Conservation (phyloP, 64 coral and sea anemone species). For the Pocillopora verrucosa region DNA sequence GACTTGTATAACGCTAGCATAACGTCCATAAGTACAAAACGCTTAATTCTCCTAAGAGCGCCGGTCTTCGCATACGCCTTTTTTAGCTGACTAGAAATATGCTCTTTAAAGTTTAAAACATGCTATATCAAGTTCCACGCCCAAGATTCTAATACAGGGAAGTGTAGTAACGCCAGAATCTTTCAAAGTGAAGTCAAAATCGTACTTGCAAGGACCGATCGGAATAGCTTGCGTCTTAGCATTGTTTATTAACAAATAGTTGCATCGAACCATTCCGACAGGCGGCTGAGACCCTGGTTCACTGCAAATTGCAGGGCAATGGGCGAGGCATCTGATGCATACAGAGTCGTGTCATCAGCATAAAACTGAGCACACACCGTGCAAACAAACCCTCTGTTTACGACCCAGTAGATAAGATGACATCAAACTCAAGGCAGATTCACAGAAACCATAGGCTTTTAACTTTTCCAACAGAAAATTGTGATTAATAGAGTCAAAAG, state of each 20-base stretch:
- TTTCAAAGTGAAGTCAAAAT: not conserved
- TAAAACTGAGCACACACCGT: conserved; percentile 5
- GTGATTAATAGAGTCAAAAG: conserved; percentile 12
- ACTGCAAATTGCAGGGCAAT: conserved; percentile 43
- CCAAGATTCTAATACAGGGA: not conserved
- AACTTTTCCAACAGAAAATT: conserved; percentile 27
- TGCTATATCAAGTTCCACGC: not conserved
- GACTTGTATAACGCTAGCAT: not conserved
- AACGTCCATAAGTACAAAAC: conserved; percentile 1
- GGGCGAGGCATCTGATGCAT: conserved; percentile 44
- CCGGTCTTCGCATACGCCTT: not conserved
- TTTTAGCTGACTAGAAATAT: not conserved
- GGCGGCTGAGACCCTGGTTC: not conserved
- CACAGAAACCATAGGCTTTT: conserved; percentile 12
- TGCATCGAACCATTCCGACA: too few species aligned
- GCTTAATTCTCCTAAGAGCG: not conserved
- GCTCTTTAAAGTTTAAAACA: not conserved
- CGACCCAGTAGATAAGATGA: conserved; percentile 23
- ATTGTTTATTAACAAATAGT: not conserved
- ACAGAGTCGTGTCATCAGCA: conserved; percentile 43
- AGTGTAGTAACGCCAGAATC: not conserved
- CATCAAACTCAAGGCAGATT: conserved; percentile 21
- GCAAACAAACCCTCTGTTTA: conserved; percentile 25
- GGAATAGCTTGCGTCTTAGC: conserved; percentile 9
- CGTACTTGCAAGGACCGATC: not conserved